Percentiles rank a stretch among this genome's conserved stretches.
phyloP scores from a whole-genome alignment of 2,797 vertebrate species.

The Smutsia temminckii region DNA sequence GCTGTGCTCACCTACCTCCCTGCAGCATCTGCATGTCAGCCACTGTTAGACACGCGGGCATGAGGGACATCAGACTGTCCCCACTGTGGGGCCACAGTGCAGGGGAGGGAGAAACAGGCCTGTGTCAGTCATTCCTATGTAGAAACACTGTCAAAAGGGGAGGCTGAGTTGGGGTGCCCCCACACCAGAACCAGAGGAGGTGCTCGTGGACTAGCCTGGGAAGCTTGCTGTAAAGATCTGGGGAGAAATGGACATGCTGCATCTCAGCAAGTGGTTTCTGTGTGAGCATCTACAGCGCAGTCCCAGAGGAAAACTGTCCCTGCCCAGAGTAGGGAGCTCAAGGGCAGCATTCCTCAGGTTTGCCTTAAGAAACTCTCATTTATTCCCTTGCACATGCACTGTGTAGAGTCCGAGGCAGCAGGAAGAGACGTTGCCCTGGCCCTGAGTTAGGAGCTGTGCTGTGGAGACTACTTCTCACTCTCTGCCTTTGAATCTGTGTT shows the following conservation, averaged over 20 bases:
- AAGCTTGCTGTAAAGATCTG: too few relatives aligned
- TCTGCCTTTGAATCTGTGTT: not conserved
- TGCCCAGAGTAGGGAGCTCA: not conserved
- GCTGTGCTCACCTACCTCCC: too few relatives aligned
- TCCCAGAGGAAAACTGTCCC: not conserved
- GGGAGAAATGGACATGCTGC: fast-evolving
- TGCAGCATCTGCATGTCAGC: too few relatives aligned
- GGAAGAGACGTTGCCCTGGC: not conserved
- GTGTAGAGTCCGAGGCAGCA: not conserved
- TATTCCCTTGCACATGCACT: not conserved
- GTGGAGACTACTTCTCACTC: not conserved
- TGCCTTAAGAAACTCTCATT: not conserved
- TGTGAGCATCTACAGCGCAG: not conserved
- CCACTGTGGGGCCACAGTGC: not conserved
- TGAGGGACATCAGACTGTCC: not conserved
- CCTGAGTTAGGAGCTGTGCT: fast-evolving
- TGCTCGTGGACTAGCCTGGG: not conserved
- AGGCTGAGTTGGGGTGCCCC: not conserved
- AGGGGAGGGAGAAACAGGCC: not conserved
- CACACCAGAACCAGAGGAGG: fast-evolving
- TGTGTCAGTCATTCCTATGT: not conserved
- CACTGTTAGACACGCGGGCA: too few relatives aligned
- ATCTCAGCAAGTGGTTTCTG: not conserved
- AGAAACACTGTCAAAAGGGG: not conserved
- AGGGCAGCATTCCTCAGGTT: not conserved